Evolutionary conservation across 2,797 vertebrate genomes (phyloP).

Genomic region (Falco peregrinus): DNA sequence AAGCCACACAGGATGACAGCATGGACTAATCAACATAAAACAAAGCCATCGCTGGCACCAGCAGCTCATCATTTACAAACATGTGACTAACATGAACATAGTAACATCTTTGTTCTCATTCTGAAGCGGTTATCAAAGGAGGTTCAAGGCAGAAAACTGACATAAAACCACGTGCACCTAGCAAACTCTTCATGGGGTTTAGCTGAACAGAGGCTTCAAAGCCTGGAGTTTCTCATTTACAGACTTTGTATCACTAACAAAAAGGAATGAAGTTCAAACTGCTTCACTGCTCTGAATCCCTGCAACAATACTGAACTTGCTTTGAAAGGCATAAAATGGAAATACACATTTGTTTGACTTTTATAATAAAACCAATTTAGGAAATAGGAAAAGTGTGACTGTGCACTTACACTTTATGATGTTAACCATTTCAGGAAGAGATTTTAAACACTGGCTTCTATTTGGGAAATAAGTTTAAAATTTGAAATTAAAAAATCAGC

Average conservation of each 20-base stretch:
- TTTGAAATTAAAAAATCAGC: neutral
- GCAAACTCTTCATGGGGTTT: neutral
- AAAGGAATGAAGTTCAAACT: neutral
- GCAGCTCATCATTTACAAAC: slow-evolving; percentile 52
- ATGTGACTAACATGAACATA: slow-evolving; percentile 57
- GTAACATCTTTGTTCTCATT: slow-evolving; percentile 55
- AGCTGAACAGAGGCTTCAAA: neutral
- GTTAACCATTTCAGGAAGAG: neutral
- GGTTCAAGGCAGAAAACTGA: neutral
- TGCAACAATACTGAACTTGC: neutral
- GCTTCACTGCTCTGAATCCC: neutral
- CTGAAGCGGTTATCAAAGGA: slow-evolving; percentile 39
- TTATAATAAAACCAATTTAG: neutral
- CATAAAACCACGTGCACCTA: neutral
- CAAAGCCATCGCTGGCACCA: slow-evolving; percentile 50
- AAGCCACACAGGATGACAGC: neutral
- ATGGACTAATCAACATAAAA: slow-evolving; percentile 47
- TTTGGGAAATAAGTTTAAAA: neutral
- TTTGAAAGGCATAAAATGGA: neutral
- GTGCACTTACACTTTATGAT: neutral
- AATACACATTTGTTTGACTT: neutral
- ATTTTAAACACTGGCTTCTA: neutral
- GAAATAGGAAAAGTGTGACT: neutral
- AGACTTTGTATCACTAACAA: neutral
- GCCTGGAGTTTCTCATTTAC: neutral